Base-by-base conservation (phyloP, 2,113 vertebrate genomes). In the Lota lota region DNA sequence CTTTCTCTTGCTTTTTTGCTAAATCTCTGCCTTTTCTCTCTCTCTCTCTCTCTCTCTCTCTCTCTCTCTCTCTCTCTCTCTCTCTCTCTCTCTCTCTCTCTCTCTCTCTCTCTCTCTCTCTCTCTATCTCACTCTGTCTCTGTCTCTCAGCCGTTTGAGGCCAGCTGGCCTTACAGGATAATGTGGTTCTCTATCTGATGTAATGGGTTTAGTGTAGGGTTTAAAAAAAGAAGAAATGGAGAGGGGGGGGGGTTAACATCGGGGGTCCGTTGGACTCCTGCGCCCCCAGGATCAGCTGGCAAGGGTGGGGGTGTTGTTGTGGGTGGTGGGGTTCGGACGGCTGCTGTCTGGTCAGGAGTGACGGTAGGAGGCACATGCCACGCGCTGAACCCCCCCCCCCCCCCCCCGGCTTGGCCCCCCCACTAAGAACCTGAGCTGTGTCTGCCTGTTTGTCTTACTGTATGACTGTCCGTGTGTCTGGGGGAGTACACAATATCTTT, bases 271-370 rank as follows among this genome's bases (percentile, higher is more conserved):
- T 79, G 62, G 76, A 71, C 81, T 85, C 80, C 83, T 3, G 71
- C 69, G 70, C 33, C 73, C 73, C 71, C 28, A 47, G 66, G 75
- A 86, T 89, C 89, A 87, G 87, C 86, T 88, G 89, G 88, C 86
- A 82, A 63, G 57, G 64, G 62, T 79, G 64, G 64, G 76, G 72
- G 36, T 40, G 36, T 11, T 40, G 36, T 6, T 40, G 7, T 6
- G 5, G 36, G 36, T 40, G 36, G 36, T 3, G 36, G 36, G 5
- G 36, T 40, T 11, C 2, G 36, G 36, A 47, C 73, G 73, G 78
- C 83, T 84, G 68, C 84, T 77, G 87, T 89, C 88, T 87, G 79
- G 87, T 66, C 73, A 59, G 73, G 65, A 63, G 70, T 65, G 83
- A 85, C 89, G 89, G 36, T 64, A 64, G 61, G 17, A 60, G 61